A percentile compares a stretch with the other conserved stretches of the same genome.
phyloP scores from a whole-genome alignment of 2,797 vertebrate genomes.

The Hyperoplus immaculatus region DNA sequence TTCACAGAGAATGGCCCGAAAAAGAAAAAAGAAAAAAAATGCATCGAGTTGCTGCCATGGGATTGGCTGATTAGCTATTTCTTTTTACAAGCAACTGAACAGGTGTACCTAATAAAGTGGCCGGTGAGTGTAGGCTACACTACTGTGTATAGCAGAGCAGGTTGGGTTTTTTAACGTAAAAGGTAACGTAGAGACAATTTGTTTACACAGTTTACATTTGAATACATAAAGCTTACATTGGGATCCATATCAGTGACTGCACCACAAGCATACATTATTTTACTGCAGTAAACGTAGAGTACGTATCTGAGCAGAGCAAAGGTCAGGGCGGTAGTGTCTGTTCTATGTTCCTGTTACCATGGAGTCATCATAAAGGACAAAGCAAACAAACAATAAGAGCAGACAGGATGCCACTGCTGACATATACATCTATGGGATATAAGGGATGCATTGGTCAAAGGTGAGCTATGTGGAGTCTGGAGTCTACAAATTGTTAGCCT shows the following conservation, averaged over 20 bases:
- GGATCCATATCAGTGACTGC: neutral
- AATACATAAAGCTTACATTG: neutral
- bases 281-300: too few species aligned
- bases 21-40: too few species aligned
- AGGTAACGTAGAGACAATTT: neutral
- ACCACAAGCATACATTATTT: too few species aligned
- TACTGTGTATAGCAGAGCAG: neutral
- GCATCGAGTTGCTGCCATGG: too few species aligned
- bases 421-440: neutral
- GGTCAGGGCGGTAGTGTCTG: slow-evolving; percentile 5
- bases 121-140: too few species aligned
- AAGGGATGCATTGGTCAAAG: neutral
- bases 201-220: neutral
- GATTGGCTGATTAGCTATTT: too few species aligned
- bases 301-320: slow-evolving; percentile 1
- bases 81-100: too few species aligned
- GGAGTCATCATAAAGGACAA: neutral
- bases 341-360: neutral
- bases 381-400: neutral
- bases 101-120: too few species aligned
- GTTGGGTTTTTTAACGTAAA: neutral
- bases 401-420: neutral
- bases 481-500: neutral
- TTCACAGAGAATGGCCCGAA: too few species aligned
- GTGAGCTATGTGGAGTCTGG: neutral